A percentile compares a stretch with the other conserved stretches of the same genome.
Evolutionary conservation across 2,888 invertebrate genomes (phyloP).

Genomic region (Drosophila vallismaia): DNA sequence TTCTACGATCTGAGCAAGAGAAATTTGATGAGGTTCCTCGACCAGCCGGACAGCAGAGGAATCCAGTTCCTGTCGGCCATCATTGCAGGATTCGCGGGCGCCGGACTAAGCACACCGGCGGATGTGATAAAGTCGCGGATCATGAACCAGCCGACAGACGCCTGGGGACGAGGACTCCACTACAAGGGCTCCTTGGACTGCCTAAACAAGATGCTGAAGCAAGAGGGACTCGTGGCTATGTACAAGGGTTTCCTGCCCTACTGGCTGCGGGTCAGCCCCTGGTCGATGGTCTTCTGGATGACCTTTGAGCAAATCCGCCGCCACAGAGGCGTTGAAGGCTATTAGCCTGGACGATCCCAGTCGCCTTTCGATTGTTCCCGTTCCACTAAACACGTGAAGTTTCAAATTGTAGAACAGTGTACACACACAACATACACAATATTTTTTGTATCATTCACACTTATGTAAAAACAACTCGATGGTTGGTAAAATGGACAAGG

Average conservation of each 20-base stretch:
- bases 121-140: constrained; percentile 63
- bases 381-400: neutral
- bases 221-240: constrained; percentile 91
- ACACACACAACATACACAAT: neutral
- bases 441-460: neutral
- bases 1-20: constrained; percentile 2
- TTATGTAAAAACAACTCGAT: neutral
- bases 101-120: constrained; percentile 55
- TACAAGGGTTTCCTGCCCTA: constrained; percentile 88
- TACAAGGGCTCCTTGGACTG: constrained; percentile 94
- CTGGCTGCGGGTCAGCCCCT: constrained; percentile 95
- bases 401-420: neutral
- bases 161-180: constrained; percentile 85
- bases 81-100: constrained; percentile 46
- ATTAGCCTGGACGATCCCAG: neutral
- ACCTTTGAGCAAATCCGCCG: constrained; percentile 91
- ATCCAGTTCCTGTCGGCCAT: neutral
- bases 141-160: constrained; percentile 53
- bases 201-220: constrained; percentile 89
- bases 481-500: constrained; percentile 6
- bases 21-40: neutral
- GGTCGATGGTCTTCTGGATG: constrained; percentile 96
- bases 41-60: neutral
- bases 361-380: neutral
- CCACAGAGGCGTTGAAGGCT: neutral